Evolutionary conservation across 2,113 vertebrate species (phyloP).

Genomic region (Apteryx mantelli): DNA sequence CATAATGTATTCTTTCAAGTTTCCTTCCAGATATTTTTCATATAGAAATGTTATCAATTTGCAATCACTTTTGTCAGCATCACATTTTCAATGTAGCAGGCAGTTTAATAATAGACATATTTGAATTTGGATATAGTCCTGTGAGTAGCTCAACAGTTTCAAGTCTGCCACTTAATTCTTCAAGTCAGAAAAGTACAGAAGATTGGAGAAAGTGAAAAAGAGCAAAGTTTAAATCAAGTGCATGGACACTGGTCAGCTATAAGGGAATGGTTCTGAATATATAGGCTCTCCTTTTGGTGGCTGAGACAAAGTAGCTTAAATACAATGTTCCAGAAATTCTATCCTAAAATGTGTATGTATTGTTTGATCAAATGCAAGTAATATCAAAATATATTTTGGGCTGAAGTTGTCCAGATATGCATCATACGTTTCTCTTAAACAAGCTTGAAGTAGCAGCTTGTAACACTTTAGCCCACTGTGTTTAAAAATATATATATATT

Average conservation of each 20-base stretch:
- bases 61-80: neutral
- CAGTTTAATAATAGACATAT: neutral
- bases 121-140: neutral
- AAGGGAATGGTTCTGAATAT: neutral
- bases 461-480: rapidly evolving
- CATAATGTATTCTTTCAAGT: neutral
- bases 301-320: neutral
- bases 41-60: neutral
- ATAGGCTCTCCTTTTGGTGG: neutral
- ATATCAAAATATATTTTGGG: neutral
- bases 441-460: neutral
- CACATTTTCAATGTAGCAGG: neutral
- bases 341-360: neutral
- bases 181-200: neutral
- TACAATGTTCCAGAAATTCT: neutral
- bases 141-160: neutral
- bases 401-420: neutral
- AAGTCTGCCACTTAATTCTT: neutral
- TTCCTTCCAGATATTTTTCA: neutral
- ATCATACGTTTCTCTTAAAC: rapidly evolving
- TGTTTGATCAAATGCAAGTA: neutral
- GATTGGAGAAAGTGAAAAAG: neutral
- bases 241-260: neutral
- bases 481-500: neutral
- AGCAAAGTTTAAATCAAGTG: neutral